A percentile compares a stretch with the other conserved stretches of the same genome.
phyloP scores from a whole-genome alignment of 2,888 invertebrate genomes.

The Agriopis leucophaearia region DNA sequence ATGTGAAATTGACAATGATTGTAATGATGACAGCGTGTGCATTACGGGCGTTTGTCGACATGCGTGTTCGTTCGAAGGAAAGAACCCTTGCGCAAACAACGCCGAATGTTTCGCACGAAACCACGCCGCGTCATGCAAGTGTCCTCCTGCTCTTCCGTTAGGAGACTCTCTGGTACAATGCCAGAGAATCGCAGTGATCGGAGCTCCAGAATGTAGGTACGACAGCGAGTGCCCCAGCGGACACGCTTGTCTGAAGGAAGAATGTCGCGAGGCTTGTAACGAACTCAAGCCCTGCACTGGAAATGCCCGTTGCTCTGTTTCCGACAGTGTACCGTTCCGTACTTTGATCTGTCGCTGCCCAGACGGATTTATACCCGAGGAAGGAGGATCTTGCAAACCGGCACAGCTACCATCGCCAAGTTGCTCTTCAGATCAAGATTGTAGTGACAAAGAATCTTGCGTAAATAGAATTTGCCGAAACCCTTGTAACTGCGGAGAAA shows the following conservation, averaged over 20 bases:
- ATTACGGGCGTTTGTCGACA: slow-evolving; percentile 90
- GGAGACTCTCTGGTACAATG: slow-evolving; percentile 94
- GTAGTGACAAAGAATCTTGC: slow-evolving; percentile 92
- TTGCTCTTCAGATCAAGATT: slow-evolving; percentile 93
- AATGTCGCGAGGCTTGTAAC: slow-evolving; percentile 92
- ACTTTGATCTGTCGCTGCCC: slow-evolving; percentile 96
- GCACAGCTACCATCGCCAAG: slow-evolving; percentile 90
- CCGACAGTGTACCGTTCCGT: slow-evolving; percentile 94
- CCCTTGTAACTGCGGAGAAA: slow-evolving; percentile 95
- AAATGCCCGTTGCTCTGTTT: slow-evolving; percentile 92
- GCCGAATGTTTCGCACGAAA: slow-evolving; percentile 93
- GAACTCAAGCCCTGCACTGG: slow-evolving; percentile 91
- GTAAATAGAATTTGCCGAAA: slow-evolving; percentile 94
- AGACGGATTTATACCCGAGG: slow-evolving; percentile 93
- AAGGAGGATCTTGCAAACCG: slow-evolving; percentile 92
- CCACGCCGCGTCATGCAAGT: slow-evolving; percentile 93
- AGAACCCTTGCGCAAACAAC: slow-evolving; percentile 93
- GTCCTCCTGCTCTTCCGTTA: slow-evolving; percentile 91
- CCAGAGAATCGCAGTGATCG: slow-evolving; percentile 79
- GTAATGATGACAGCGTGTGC: slow-evolving; percentile 91
- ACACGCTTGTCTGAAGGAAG: slow-evolving; percentile 92
- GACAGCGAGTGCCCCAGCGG: slow-evolving; percentile 94
- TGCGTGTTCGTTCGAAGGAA: slow-evolving; percentile 89
- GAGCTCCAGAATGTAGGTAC: slow-evolving; percentile 90
- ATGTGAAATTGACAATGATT: slow-evolving; percentile 93